Evolutionary conservation across 2,888 invertebrate genomes (phyloP).

Genomic region (Agriopis leucophaearia): DNA sequence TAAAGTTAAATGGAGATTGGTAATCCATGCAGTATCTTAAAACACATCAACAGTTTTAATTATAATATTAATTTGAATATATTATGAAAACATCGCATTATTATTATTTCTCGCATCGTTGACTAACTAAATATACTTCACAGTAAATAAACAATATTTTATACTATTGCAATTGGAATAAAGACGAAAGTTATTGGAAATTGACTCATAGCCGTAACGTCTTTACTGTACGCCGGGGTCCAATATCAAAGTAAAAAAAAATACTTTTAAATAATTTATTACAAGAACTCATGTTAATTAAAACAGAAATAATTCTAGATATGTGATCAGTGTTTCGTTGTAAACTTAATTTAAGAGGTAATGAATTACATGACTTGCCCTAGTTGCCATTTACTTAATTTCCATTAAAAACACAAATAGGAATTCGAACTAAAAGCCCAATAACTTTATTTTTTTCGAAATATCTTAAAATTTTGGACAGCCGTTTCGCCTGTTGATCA

Average conservation of each 20-base stretch:
- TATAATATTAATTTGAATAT: constrained; percentile 8
- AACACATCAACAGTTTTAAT: neutral
- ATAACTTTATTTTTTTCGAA: too few relatives aligned
- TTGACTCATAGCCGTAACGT: neutral
- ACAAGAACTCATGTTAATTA: neutral
- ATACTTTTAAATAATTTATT: constrained; percentile 5
- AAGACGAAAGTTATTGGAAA: constrained; percentile 14
- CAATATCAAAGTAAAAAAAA: constrained; percentile 12
- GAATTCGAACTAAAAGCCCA: too few relatives aligned
- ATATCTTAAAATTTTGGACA: neutral
- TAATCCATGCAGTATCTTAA: neutral
- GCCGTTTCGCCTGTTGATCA: neutral
- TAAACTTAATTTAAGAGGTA: too few relatives aligned
- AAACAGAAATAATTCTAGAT: neutral
- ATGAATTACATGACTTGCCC: too few relatives aligned
- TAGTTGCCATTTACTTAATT: too few relatives aligned
- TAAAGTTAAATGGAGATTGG: neutral
- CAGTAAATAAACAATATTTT: constrained; percentile 16
- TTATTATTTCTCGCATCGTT: neutral
- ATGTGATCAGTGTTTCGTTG: neutral
- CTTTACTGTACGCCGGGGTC: neutral
- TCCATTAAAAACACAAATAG: too few relatives aligned
- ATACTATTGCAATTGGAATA: constrained; percentile 9
- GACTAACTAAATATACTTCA: neutral
- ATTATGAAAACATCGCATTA: neutral